phyloP scores from a whole-genome alignment of 30 jellyfish, hydroid and myxozoan genomes.

The Chironex yamaguchii region DNA sequence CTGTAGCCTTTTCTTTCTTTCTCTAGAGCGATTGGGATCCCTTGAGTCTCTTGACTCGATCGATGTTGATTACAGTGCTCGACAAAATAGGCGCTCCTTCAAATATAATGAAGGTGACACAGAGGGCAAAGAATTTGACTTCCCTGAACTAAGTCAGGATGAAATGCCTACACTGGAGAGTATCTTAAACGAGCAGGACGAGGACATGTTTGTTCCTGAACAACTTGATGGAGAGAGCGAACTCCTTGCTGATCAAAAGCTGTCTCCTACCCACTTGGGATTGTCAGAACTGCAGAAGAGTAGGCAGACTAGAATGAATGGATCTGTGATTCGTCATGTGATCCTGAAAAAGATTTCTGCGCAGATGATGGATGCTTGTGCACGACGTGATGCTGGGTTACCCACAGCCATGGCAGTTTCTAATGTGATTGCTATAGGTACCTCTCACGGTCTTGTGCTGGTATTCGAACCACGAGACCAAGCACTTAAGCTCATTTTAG shows the following conservation, averaged over 20 bases:
- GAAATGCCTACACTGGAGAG: slow-evolving; percentile 92
- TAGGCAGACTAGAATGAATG: slow-evolving; percentile 75
- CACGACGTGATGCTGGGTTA: slow-evolving; percentile 97
- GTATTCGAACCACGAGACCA: slow-evolving; percentile 98
- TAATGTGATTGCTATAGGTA: slow-evolving; percentile 90
- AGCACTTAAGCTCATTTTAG: slow-evolving; percentile 87
- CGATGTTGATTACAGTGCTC: slow-evolving; percentile 76
- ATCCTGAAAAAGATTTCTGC: slow-evolving; percentile 90
- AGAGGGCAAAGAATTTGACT: slow-evolving; percentile 67
- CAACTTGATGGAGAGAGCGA: slow-evolving; percentile 62
- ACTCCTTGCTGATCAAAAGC: neutral
- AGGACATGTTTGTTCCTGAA: slow-evolving; percentile 63
- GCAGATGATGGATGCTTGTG: slow-evolving; percentile 97
- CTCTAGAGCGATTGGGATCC: slow-evolving; percentile 15
- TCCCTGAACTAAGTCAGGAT: slow-evolving; percentile 85
- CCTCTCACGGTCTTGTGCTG: slow-evolving; percentile 96
- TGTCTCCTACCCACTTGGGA: slow-evolving; percentile 61
- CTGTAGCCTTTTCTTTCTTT: too few species aligned
- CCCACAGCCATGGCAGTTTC: slow-evolving; percentile 99
- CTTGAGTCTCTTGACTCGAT: slow-evolving; percentile 82
- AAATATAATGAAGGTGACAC: slow-evolving; percentile 19
- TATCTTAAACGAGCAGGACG: slow-evolving; percentile 87
- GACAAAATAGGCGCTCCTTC: slow-evolving; percentile 65
- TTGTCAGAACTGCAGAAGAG: slow-evolving; percentile 78
- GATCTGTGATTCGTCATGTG: slow-evolving; percentile 96